phyloP scores from a whole-genome alignment of 2,113 vertebrate species.

The Percopsis transmontana region DNA sequence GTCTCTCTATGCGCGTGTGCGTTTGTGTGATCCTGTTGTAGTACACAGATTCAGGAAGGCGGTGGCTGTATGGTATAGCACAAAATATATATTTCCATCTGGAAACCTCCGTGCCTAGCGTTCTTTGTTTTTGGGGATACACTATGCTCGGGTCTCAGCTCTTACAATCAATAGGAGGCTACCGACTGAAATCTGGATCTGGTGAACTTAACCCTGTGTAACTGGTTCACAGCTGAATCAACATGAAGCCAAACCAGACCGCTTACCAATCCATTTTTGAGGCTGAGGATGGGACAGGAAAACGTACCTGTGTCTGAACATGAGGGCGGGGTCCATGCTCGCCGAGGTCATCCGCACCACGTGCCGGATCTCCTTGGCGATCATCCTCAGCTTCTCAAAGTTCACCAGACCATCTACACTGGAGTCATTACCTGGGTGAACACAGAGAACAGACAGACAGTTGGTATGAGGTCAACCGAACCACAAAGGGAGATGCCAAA shows the following conservation, averaged over 20 bases:
- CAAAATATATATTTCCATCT: too few species aligned
- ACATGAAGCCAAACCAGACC: too few species aligned
- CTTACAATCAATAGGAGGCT: too few species aligned
- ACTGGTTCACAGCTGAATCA: too few species aligned
- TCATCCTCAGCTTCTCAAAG: slow-evolving; percentile 97
- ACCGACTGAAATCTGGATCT: too few species aligned
- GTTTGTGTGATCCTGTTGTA: slow-evolving; percentile 26
- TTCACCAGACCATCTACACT: slow-evolving; percentile 94
- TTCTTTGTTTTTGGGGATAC: too few species aligned
- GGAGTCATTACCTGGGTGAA: slow-evolving; percentile 88
- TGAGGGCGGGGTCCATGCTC: slow-evolving; percentile 96
- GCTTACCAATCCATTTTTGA: too few species aligned
- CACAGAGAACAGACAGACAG: slow-evolving; percentile 1
- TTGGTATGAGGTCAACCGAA: slow-evolving; percentile 10
- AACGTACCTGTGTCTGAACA: slow-evolving; percentile 96
- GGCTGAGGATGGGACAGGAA: not conserved
- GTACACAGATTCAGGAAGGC: slow-evolving; percentile 34
- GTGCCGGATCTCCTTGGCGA: slow-evolving; percentile 94
- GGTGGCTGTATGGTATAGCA: too few species aligned
- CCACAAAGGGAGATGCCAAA: not conserved
- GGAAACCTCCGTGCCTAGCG: not conserved
- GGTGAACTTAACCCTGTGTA: too few species aligned
- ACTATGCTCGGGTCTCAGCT: too few species aligned
- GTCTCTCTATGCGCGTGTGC: not conserved
- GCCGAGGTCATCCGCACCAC: slow-evolving; percentile 94